phyloP scores from a whole-genome alignment of 2,888 invertebrate species.

The Conistra vaccinii region DNA sequence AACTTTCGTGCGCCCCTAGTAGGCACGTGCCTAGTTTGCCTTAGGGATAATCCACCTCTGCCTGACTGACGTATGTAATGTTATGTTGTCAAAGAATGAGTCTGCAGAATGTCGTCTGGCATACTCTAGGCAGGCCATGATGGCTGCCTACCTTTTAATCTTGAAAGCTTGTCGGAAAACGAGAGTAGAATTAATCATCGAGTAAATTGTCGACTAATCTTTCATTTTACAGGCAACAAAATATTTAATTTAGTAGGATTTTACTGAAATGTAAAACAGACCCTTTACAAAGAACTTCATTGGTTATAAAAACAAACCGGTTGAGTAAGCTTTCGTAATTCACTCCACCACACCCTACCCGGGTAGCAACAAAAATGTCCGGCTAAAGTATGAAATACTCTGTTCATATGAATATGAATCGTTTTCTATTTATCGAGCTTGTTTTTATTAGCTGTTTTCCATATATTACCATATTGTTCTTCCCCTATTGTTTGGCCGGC shows the following conservation, averaged over 20 bases:
- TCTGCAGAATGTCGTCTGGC: not conserved
- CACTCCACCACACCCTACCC: not conserved
- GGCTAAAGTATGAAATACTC: not conserved
- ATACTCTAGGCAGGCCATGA: not conserved
- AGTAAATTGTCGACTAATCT: conserved; percentile 2
- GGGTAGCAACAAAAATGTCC: conserved; percentile 13
- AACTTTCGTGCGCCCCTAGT: too few species aligned
- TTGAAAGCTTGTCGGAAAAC: not conserved
- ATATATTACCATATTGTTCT: not conserved
- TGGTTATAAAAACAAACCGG: conserved; percentile 16
- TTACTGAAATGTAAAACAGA: conserved; percentile 17
- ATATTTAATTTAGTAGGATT: conserved; percentile 12
- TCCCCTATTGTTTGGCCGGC: not conserved
- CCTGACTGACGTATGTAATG: too few species aligned
- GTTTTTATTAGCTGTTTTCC: conserved; percentile 20
- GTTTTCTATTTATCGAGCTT: not conserved
- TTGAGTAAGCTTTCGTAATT: conserved; percentile 32
- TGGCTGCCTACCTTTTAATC: not conserved
- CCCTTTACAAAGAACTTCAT: conserved; percentile 20
- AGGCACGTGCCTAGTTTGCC: too few species aligned
- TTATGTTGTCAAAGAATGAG: too few species aligned
- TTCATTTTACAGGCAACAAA: not conserved
- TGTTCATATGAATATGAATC: conserved; percentile 3
- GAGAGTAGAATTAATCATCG: not conserved
- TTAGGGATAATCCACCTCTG: too few species aligned